Conservation (phyloP, 2,797 vertebrate species). For the Mus minutoides region DNA sequence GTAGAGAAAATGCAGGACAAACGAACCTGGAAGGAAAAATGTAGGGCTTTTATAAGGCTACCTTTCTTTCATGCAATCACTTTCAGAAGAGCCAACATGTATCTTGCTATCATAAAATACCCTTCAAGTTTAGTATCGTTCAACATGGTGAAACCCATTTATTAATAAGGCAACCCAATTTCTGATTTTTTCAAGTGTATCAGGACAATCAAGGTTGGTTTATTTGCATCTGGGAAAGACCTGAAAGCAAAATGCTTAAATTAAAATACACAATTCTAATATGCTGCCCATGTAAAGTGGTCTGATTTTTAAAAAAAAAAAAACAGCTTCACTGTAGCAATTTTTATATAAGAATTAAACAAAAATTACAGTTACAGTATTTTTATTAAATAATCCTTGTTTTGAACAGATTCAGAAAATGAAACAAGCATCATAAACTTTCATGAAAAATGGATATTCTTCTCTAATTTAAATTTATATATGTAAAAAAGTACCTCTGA, state of each 20-base stretch:
- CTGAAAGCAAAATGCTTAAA: background rate
- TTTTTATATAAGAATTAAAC: constrained; percentile 40
- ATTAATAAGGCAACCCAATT: constrained; percentile 16
- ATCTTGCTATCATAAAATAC: fast-evolving
- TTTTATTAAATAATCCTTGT: constrained; percentile 48
- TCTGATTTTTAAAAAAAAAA: constrained; percentile 20
- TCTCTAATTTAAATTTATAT: constrained; percentile 60
- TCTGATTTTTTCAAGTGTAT: constrained; percentile 36
- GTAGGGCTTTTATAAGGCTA: background rate
- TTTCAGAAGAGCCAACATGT: background rate
- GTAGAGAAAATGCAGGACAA: background rate
- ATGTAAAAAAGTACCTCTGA: constrained; percentile 50
- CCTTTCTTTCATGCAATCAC: background rate
- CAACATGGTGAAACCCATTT: background rate
- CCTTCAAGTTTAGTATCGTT: background rate
- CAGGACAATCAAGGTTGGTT: background rate
- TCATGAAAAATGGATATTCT: constrained; percentile 32
- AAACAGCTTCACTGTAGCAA: background rate
- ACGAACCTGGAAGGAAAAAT: background rate
- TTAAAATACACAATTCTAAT: constrained; percentile 21
- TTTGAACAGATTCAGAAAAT: constrained; percentile 49
- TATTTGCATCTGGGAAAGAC: background rate
- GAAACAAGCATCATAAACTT: constrained; percentile 39
- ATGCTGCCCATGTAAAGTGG: background rate
- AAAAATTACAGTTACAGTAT: background rate